Base-by-base conservation (phyloP, 2,888 invertebrate genomes). In the Lamellibrachia satsuma region DNA sequence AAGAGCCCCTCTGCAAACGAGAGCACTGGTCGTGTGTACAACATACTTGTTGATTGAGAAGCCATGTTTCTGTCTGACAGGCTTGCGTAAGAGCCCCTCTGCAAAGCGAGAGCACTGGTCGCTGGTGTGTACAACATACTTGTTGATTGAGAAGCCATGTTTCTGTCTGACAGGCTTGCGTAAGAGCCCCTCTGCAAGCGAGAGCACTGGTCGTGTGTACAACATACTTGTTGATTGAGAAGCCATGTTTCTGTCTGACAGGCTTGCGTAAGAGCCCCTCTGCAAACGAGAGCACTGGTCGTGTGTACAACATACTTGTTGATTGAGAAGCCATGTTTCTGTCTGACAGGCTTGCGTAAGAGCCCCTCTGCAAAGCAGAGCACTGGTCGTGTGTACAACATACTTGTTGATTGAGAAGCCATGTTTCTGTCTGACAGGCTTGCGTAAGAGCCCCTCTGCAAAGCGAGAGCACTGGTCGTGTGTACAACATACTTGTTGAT, bases 111-210 rank as follows among this genome's bases (percentile, higher is more conserved):
- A 93, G 93, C 90, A 95, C 94, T 8, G 94, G 94, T 15, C 93
- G n/a, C n/a, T n/a, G n/a, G 93, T 91, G 93, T 93, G 1, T 93
- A 95, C 92, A 95, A 94, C n/a, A 92, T 96, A 3, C 91, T 93
- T n/a, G n/a, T n/a, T n/a, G 22, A 75, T 75, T 75, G 4, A 75
- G 6, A 75, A 6, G n/a, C 15, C 22, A n/a, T 75, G 75, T 75
- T 75, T 11, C 15, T 75, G 22, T 22, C 22, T 75, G 75, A 75
- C 75, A 75, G 75, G 22, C 22, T 4, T 22, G n/a, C 22, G 75
- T 22, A 75, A 15, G 6, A 75, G 75, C n/a, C 22, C 75, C 22
- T 11, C 75, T 75, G 60, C 94, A 4, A 94, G 95, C 92, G 93
- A 94, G 92, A 93, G 93, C 90, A 95, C 94, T 8, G 94, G 94